Evolutionary conservation across 2,888 invertebrate species (phyloP).

Genomic region (Platypus cylindrus): DNA sequence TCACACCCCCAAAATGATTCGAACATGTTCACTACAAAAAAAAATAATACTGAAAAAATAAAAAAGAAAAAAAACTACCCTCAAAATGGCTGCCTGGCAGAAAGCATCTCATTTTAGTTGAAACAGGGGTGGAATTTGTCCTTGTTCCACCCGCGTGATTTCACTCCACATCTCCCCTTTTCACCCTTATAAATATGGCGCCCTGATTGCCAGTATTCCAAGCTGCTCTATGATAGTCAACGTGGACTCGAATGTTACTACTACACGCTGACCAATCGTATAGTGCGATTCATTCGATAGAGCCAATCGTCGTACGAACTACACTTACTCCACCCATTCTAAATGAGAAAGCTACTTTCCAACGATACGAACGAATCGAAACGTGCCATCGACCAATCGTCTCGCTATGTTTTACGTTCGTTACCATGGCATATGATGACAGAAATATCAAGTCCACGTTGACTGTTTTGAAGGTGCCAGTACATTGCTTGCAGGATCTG

Average conservation of each 20-base stretch:
- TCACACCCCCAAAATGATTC: constrained; percentile 36
- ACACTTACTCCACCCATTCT: constrained; percentile 25
- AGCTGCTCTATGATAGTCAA: constrained; percentile 34
- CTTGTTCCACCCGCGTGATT: constrained; percentile 39
- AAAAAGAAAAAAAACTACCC: constrained; percentile 49
- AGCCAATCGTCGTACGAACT: constrained; percentile 12
- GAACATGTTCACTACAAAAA: constrained; percentile 35
- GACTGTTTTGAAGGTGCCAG: constrained; percentile 36
- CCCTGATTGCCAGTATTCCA: constrained; percentile 40
- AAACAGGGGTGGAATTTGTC: constrained; percentile 37
- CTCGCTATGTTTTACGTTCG: constrained; percentile 23
- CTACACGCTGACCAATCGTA: neutral
- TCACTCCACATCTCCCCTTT: constrained; percentile 38
- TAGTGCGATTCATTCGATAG: neutral
- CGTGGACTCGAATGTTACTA: constrained; percentile 26
- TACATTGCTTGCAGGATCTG: constrained; percentile 35
- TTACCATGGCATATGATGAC: constrained; percentile 28
- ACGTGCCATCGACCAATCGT: constrained; percentile 24
- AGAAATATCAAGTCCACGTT: constrained; percentile 32
- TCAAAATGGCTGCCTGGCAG: constrained; percentile 58
- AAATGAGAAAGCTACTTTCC: constrained; percentile 29
- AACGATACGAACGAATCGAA: constrained; percentile 18
- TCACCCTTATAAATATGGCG: constrained; percentile 41
- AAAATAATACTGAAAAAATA: constrained; percentile 26
- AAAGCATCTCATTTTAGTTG: constrained; percentile 40